Evolutionary conservation across 2,113 vertebrate species (phyloP).

Genomic region (Otolemur garnettii): DNA sequence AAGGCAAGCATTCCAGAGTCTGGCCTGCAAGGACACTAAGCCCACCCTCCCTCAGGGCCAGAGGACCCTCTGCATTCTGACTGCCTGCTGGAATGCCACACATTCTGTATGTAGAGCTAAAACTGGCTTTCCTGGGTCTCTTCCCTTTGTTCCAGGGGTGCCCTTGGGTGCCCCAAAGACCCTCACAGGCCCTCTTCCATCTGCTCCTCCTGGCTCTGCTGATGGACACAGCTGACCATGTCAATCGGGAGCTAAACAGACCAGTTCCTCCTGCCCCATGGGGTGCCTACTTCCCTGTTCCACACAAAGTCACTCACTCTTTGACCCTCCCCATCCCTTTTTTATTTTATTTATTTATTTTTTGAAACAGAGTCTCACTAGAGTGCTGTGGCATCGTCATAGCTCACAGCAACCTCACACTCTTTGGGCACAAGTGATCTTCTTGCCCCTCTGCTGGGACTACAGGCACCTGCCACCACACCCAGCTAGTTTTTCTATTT

Average conservation of each 20-base stretch:
- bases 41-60: fast-evolving
- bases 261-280: neutral
- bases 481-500: too few relatives aligned
- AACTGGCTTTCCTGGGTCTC: neutral
- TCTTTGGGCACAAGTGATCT: too few relatives aligned
- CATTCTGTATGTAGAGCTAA: neutral
- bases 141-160: neutral
- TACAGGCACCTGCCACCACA: too few relatives aligned
- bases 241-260: neutral
- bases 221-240: neutral
- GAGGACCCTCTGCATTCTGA: neutral
- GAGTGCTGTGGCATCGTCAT: too few relatives aligned
- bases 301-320: neutral
- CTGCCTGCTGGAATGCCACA: neutral
- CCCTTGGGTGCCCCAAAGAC: neutral
- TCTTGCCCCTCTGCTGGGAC: neutral
- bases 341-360: too few relatives aligned
- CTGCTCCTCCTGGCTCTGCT: neutral
- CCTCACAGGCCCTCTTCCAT: neutral
- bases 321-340: neutral
- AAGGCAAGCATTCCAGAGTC: neutral
- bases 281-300: neutral
- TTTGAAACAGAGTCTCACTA: too few relatives aligned
- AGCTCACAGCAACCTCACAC: too few relatives aligned
- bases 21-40: neutral